Base-by-base conservation (phyloP, 1,140 invertebrate genomes). In the Drosophila albomicans region DNA sequence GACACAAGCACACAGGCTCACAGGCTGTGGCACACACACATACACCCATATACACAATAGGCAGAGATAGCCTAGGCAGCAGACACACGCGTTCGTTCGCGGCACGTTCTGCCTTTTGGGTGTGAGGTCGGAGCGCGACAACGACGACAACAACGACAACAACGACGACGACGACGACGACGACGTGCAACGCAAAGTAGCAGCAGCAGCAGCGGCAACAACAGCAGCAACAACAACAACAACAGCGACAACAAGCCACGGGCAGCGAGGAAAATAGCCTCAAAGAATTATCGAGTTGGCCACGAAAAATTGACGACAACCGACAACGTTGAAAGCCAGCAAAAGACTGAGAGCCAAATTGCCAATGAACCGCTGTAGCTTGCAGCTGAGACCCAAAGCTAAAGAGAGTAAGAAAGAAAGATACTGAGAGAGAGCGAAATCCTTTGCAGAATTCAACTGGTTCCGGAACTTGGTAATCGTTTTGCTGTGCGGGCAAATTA, bases 291-390 rank as follows among this genome's bases (percentile, higher is more conserved):
- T 54, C 58, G 25, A 48, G 54, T 10, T 57, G 43, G 46, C 46
- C 35, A 65, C 46, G 15, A 46, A 48, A 70, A 48, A 16, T 7
- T 57, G 41, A 46, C 49, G 63, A 70, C 80, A 79, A 84, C 78
- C 81, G 71, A 88, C 85, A 62, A 79, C 78, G 75, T 75, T 68
- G 71, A 89, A 81, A 89, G 85, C 78, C 78, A 88, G 78, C 81
- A 76, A 81, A 85, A 73, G 85, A 88, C 84, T 89, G 71, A 89
- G 81, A 41, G 49, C 45, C 61, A 28, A 41, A 51, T 43, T n/a
- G 0, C 41, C 11, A 43, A n/a, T 43, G 28, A 59, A 2, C 51
- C 32, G 61, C 25, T 32, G 61, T 46, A 30, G 38, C 35, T 46
- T 8, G 48, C 58, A 54, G 61, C 54, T 49, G 46, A 63, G 30